These are phyloP conservation scores for Gerris lacustris DNA, from an alignment of 2,888 invertebrate genomes.

Conservation along the genomic window DNA sequence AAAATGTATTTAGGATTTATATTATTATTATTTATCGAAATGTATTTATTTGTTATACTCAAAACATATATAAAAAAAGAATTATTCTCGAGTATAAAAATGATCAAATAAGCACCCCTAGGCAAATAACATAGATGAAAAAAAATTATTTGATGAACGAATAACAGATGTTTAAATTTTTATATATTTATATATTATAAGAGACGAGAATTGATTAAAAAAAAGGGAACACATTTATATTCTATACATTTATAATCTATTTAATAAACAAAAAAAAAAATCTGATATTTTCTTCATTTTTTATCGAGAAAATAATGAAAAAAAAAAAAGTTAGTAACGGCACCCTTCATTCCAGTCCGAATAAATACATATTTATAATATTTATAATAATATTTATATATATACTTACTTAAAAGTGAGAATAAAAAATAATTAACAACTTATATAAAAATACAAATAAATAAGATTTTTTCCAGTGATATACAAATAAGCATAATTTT, in stretches of 20 bases:
- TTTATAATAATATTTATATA: background rate
- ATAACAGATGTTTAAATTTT: background rate
- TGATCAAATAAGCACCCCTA: no score
- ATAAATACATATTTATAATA: slow-evolving; percentile 15
- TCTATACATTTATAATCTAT: slow-evolving; percentile 11
- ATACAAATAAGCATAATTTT: slow-evolving; percentile 14
- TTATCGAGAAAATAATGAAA: slow-evolving; percentile 13
- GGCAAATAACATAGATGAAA: no score
- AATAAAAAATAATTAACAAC: slow-evolving; percentile 23
- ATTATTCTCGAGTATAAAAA: no score
- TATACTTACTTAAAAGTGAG: slow-evolving; percentile 15
- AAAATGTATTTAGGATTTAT: no score
- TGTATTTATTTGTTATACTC: no score
- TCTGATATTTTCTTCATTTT: slow-evolving; percentile 12
- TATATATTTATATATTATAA: background rate
- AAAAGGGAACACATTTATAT: background rate
- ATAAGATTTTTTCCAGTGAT: slow-evolving; percentile 16
- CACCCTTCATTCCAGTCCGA: slow-evolving; percentile 16
- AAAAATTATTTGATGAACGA: no score
- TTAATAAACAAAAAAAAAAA: slow-evolving; percentile 11
- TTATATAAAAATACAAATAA: slow-evolving; percentile 23
- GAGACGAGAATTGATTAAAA: background rate
- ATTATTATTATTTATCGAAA: no score
- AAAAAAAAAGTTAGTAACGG: slow-evolving; percentile 19
- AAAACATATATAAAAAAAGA: no score